Base-by-base conservation (phyloP, 2,797 vertebrate species). In the Urocyon cinereoargenteus region DNA sequence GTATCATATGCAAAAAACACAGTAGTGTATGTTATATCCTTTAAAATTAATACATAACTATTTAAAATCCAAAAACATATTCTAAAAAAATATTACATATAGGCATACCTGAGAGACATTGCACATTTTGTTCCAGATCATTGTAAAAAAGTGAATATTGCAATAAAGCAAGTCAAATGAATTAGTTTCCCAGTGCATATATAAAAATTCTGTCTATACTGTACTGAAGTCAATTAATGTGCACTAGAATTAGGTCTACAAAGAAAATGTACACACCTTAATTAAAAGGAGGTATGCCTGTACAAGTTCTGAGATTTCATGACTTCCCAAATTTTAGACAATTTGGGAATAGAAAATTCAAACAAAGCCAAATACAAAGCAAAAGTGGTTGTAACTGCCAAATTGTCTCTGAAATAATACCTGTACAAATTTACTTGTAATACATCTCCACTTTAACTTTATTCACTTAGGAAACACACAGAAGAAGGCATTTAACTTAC, bases 401-500 rank as follows among this genome's bases (percentile, higher is more conserved):
- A 94, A 88, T 24, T 73, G 28, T 53, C 62, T 77, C 36, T 64
- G 77, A 95, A 89, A 94, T 85, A 94, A 85, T 72, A 66, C 61
- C 72, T 72, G 49, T 22, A 68, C 13, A 95, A 68, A 92, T 82
- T 96, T 93, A 86, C 57, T 86, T 83, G 12, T 45, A 82, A 24
- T 82, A 64, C 26, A 96, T 86, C 34, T 85, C 73, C 59, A 94
- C 21, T 92, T 90, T 49, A 84, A 97, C 26, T 93, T 78, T 95
- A 94, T 91, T 95, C 31, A 90, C 31, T 64, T 82, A 70, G 51
- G 91, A 92, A 77, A 92, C 12, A 93, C 40, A 92, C 6, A 82
- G 31, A 92, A 81, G 79, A 28, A 90, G 72, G 26, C 12, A 95
- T 94, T 96, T 97, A 90, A 90, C 96, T 98, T 99, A 99, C 99